Evolutionary conservation across 92 coral and sea anemone genomes (phyloP).

Genomic region (Desmophyllum pertusum): DNA sequence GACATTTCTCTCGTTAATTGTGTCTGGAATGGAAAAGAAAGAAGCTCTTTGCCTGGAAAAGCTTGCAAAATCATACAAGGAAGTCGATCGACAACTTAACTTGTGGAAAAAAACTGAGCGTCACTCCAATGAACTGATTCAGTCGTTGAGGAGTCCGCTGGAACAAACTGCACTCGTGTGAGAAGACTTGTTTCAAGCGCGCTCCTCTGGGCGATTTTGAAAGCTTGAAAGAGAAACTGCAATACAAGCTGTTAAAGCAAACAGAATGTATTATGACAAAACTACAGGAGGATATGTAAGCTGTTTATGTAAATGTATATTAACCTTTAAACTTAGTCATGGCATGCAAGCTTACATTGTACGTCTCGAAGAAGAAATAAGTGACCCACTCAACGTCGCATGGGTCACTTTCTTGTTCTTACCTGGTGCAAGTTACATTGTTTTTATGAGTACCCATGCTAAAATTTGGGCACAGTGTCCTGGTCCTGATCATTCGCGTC

Average conservation of each 20-base stretch:
- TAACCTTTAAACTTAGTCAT: too few species aligned
- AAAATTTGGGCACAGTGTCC: too few species aligned
- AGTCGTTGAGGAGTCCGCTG: conserved; percentile 59
- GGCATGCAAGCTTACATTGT: too few species aligned
- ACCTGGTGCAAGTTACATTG: too few species aligned
- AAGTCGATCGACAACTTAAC: conserved; percentile 50
- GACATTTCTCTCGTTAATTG: too few species aligned
- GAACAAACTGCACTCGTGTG: conserved; percentile 77
- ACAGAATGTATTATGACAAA: conserved; percentile 60
- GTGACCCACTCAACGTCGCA: too few species aligned
- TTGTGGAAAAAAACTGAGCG: conserved; percentile 53
- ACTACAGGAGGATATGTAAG: conserved; percentile 77
- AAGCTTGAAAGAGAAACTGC: conserved; percentile 63
- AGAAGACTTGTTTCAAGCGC: conserved; percentile 54
- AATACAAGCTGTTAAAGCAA: conserved; percentile 61
- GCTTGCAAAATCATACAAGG: conserved; percentile 61
- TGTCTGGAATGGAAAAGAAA: conserved; percentile 25
- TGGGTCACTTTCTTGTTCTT: too few species aligned
- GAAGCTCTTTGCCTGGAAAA: conserved; percentile 61
- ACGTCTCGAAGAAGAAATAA: too few species aligned
- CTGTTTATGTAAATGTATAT: background rate
- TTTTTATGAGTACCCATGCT: too few species aligned
- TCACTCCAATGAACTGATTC: conserved; percentile 46
- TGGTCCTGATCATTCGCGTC: too few species aligned
- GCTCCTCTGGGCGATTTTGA: conserved; percentile 66